Evolutionary conservation across 1,140 invertebrate genomes (phyloP).

Genomic region (Hestina assimilis): DNA sequence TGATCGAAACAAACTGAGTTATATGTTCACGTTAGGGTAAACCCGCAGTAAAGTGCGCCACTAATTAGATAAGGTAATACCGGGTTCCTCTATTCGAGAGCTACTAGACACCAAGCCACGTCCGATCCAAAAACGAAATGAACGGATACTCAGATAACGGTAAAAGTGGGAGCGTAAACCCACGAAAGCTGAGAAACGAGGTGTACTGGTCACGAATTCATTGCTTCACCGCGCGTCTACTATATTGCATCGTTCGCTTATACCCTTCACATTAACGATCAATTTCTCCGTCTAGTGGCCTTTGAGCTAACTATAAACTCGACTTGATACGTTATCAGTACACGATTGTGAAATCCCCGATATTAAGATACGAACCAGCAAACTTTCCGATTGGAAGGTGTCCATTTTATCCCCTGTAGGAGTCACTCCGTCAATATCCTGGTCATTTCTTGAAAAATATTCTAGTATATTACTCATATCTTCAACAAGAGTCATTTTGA

Average conservation of each 20-base stretch:
- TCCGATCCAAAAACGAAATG: constrained; percentile 66
- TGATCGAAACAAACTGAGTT: constrained; percentile 21
- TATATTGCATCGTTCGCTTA: constrained; percentile 43
- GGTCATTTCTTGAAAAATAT: constrained; percentile 56
- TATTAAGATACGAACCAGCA: constrained; percentile 60
- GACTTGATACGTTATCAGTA: constrained; percentile 53
- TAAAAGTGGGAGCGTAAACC: constrained; percentile 70
- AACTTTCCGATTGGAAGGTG: constrained; percentile 49
- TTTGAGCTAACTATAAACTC: constrained; percentile 28
- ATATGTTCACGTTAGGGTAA: constrained; percentile 20
- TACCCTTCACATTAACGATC: constrained; percentile 32
- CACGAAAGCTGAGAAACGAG: constrained; percentile 70
- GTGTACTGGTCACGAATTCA: constrained; percentile 54
- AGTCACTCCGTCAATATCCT: constrained; percentile 41
- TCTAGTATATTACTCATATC: constrained; percentile 63
- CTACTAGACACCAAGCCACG: constrained; percentile 47
- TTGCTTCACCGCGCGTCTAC: constrained; percentile 59
- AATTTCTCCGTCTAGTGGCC: constrained; percentile 24
- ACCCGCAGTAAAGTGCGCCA: constrained; percentile 23
- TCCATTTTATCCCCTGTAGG: constrained; percentile 60
- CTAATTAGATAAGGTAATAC: constrained; percentile 52
- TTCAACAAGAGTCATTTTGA: constrained; percentile 55
- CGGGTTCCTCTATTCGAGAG: constrained; percentile 31
- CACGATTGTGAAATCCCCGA: constrained; percentile 34
- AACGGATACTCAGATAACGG: constrained; percentile 61